Conservation (phyloP, 2,797 vertebrate species). For the Xiphophorus birchmanni region DNA sequence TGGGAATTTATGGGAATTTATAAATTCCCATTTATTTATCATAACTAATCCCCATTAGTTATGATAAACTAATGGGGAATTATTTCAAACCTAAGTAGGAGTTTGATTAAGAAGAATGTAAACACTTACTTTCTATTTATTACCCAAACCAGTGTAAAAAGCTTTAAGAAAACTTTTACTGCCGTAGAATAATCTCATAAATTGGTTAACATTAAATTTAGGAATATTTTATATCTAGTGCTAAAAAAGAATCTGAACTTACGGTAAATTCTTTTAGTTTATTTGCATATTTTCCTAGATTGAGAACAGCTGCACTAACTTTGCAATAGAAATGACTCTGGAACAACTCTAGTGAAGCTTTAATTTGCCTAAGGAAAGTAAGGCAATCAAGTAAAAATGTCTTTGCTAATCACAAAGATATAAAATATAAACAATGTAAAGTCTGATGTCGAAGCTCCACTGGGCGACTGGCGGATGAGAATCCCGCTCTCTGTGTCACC, state of each 20-base stretch:
- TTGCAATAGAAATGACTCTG: not conserved
- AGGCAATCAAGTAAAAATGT: not conserved
- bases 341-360: not conserved
- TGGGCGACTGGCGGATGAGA: constrained; percentile 1
- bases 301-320: not conserved
- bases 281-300: not conserved
- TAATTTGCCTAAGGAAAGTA: not conserved
- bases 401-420: not conserved
- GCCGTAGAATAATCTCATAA: not conserved
- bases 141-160: not conserved
- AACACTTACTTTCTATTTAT: not conserved
- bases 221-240: not conserved
- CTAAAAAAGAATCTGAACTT: not conserved
- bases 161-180: not conserved
- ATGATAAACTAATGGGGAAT: not conserved
- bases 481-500: constrained; percentile 39
- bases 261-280: not conserved
- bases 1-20: too few relatives aligned
- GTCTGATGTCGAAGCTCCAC: constrained; percentile 3
- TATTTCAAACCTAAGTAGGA: not conserved
- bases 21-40: too few relatives aligned
- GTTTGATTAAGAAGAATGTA: not conserved
- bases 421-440: not conserved
- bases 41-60: too few relatives aligned
- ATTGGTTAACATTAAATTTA: not conserved